Evolutionary conservation across 2,888 invertebrate species (phyloP), one percentile per base, ranked within the genome.

Genomic region (Apomyelois bistriatella): DNA sequence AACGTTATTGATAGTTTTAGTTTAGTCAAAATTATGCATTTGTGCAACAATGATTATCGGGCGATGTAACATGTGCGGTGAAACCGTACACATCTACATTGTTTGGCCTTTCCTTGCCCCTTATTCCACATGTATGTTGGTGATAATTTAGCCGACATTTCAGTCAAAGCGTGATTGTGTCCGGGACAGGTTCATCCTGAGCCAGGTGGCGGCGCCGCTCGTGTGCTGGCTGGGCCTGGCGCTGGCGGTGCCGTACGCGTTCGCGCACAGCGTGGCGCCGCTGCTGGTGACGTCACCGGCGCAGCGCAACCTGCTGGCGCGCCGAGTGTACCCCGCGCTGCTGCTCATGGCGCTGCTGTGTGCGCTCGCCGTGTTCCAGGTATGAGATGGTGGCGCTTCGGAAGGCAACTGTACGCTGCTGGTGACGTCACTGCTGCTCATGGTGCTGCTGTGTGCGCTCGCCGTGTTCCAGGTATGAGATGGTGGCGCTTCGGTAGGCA

Each of bases 221-320:
- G 95, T 98, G 58, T 93, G 96, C 53, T 94, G 94, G 75, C 94
- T 99, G 66, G 98, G 98, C 2, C 91, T 98, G 62, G 95, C 97
- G 28, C 92, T 99, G 58, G 95, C 98, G 0, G 90, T 98, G 62
- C 99, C 99, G n/a, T 99, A 99, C 81, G 96, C 96, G 28, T 89
- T 96, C 57, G 96, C 97, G 4, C 94, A 97, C 79, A 94, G 94
- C 59, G 80, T 95, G 40, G 92, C 95, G 57, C 96, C 96, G 47
- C 81, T 95, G 9, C 86, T 94, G 53, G 91, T 95, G 6, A 78
- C 90, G 38, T 92, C 93, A 66, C 82, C 94, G 9, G 92, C 93
- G 61, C 90, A 93, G 59, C 93, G 95, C 68, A 95, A 96, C 76
- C 82, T 96, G 58, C 93, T 98, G 36, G 94, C 95, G 30, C 92